These are phyloP conservation scores for Pristionchus arcanus DNA, from an alignment of 2,888 invertebrate genomes.

Conservation along the genomic window DNA sequence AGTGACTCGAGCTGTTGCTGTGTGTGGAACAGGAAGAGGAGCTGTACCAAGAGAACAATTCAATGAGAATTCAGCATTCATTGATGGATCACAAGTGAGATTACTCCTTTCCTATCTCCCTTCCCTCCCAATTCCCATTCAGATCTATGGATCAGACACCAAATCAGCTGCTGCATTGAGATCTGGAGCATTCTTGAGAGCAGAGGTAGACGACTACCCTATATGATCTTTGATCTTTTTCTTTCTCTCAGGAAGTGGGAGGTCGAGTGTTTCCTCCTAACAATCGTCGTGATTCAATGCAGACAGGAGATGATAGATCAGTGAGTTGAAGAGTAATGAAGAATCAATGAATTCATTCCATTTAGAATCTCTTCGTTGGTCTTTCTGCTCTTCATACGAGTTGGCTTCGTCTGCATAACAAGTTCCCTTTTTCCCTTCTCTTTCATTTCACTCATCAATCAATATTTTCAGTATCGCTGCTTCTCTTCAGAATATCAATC, in stretches of 20 bases:
- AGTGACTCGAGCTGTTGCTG: conserved; percentile 88
- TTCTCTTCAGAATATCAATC: conserved; percentile 76
- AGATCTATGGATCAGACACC: conserved; percentile 76
- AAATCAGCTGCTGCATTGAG: conserved; percentile 66
- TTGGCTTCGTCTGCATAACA: conserved; percentile 93
- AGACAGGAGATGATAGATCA: conserved; percentile 55
- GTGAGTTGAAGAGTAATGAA: conserved; percentile 48
- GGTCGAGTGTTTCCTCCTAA: conserved; percentile 67
- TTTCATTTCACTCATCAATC: background rate
- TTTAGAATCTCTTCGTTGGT: conserved; percentile 79
- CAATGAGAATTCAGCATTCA: conserved; percentile 87
- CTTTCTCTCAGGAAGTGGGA: conserved; percentile 58
- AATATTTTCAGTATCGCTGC: conserved; percentile 69
- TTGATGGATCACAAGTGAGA: conserved; percentile 85
- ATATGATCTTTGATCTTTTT: conserved; percentile 2
- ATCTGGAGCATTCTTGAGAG: conserved; percentile 70
- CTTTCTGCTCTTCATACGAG: conserved; percentile 83
- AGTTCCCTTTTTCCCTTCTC: conserved; percentile 79
- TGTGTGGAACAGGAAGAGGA: conserved; percentile 96
- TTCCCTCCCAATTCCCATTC: background rate
- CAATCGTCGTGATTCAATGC: conserved; percentile 60
- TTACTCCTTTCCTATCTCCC: background rate
- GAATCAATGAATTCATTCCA: conserved; percentile 72
- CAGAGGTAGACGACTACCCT: conserved; percentile 56
- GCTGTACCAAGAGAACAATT: conserved; percentile 90